Evolutionary conservation across 2,888 invertebrate genomes (phyloP), one percentile per base, ranked within the genome.

Genomic region (Hemicrepidius hirtus): DNA sequence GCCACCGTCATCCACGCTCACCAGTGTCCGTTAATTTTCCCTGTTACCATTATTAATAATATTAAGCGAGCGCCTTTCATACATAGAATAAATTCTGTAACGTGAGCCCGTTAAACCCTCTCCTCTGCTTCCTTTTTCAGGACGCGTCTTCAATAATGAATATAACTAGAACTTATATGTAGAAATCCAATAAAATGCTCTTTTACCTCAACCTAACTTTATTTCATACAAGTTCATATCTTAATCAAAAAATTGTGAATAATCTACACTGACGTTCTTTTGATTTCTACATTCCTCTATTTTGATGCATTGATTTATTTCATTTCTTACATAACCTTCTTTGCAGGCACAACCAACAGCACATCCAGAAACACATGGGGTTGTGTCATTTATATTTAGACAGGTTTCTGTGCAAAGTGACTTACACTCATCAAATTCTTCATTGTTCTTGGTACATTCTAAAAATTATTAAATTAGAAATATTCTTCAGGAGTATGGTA

Each of bases 21-120:
- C 71, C 62, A 71, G 41, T 73, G 75, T 76, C 74, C 78, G 75
- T 73, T 77, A 78, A 79, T 80, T 79, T 80, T 80, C 79, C 80
- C 78, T 77, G 78, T 80, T 80, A 79, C 78, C 80, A 78, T 80
- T 80, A 80, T 80, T 80, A 80, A 80, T 80, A 79, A 78, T 78
- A 77, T 78, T 78, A 76, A 77, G 78, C 77, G 73, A 74, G 64
- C 60, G 64, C 62, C 64, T 73, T 73, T 73, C 68, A 65, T 64
- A 59, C 41, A 41, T 50, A 55, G 55, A 62, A 67, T 67, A 71
- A 71, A 71, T 65, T 24, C 65, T 44, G 60, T 55, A 44, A 35
- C 44, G 44, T 66, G 10, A 37, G 16, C 64, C n/a, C 64, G 37
- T 35, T 63, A 35, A 55, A 35, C 32, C 55, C 55, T 44, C 10